Evolutionary conservation across 1,140 invertebrate species (phyloP), one percentile per base, ranked within the genome.

Genomic region (Sitobion miscanthi): DNA sequence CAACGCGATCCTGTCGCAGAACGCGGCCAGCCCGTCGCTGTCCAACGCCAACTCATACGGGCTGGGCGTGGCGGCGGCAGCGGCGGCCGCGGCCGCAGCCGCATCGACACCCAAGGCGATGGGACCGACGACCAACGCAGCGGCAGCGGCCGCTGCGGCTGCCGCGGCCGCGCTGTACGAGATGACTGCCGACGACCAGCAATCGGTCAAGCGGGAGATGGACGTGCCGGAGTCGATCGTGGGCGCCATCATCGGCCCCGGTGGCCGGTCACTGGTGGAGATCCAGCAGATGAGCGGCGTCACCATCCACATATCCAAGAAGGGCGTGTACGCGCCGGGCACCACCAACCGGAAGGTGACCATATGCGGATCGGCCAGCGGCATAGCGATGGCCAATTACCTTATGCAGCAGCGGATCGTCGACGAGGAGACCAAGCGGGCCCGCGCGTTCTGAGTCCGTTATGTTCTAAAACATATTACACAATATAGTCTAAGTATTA

Each of bases 241-340:
- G 95, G 99, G 99, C 95, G 99, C 98, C 95, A 99, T 99, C 95
- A 96, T 99, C 95, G 97, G 97, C 95, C 98, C 98, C 94, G 98
- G 98, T 95, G 99, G 99, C 94, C 97, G 98, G 96, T 98, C 98
- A 95, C 97, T 99, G 95, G 97, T 99, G 95, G 98, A 99, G 96
- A 98, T 99, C 96, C 98, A 99, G 96, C 98, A 99, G 96, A 96
- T 98, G 95, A 99, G 98, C 93, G 98, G 98, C 95, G 98, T 98
- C 95, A 99, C 98, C 96, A 98, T 99, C 96, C 98, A 99, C 96
- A 99, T 99, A 95, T 99, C 98, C 94, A 99, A 99, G 96, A 99
- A 99, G 96, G 99, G 98, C 95, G 98, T 98, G 95, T 99, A 98
- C 96, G 98, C 98, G 94, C 98, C 98, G 94, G 98, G 98, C 95